Evolutionary conservation across 2,113 vertebrate species (phyloP).

Genomic region (Bothrops jararaca): DNA sequence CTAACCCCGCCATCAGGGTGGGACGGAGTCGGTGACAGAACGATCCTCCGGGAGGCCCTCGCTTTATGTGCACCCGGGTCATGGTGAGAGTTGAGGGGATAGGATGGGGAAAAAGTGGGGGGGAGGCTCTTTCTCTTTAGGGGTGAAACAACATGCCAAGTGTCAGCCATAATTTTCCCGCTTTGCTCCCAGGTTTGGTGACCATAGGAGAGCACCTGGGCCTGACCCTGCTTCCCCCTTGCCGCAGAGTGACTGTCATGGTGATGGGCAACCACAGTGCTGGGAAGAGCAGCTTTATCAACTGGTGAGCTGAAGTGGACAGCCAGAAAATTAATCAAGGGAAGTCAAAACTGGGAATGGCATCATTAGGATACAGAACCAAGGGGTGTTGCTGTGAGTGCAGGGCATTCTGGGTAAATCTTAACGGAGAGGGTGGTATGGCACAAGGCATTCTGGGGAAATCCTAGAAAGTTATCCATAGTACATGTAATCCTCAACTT

Average conservation of each 20-base stretch:
- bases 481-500: neutral
- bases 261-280: slow-evolving; percentile 84
- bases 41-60: slow-evolving; percentile 9
- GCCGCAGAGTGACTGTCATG: slow-evolving; percentile 82
- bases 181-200: slow-evolving; percentile 67
- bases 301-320: slow-evolving; percentile 67
- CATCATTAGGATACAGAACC: neutral
- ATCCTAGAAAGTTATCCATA: neutral
- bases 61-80: slow-evolving; percentile 10
- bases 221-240: slow-evolving; percentile 74
- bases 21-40: neutral
- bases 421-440: neutral
- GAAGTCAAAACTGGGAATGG: neutral
- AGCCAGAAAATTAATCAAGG: neutral
- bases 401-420: neutral
- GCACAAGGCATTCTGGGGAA: neutral
- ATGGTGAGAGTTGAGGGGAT: neutral
- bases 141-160: no score
- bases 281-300: slow-evolving; percentile 84
- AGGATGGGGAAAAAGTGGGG: neutral
- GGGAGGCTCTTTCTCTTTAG: neutral
- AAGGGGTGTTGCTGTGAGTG: neutral
- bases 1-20: neutral
- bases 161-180: neutral
- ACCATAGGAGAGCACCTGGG: slow-evolving; percentile 71